Evolutionary conservation across 2,888 invertebrate species (phyloP), one percentile per base, ranked within the genome.

Genomic region (Caenorhabditis sp.): DNA sequence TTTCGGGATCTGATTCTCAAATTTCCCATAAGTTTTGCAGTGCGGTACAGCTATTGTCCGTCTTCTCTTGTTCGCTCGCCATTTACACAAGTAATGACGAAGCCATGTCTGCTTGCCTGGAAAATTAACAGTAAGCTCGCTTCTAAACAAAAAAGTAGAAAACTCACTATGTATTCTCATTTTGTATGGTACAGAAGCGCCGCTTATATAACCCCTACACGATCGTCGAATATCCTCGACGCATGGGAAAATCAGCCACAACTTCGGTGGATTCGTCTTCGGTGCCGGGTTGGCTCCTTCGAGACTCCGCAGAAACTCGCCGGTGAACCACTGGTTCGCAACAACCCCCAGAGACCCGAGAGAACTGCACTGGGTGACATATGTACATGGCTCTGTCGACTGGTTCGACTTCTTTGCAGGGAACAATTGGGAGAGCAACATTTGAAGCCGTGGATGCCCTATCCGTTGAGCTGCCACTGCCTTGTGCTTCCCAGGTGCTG

Each of bases 21-120:
- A 62, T 56, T 85, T 83, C 2, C 70, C 69, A 47, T 84, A 87
- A 9, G 81, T 78, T 60, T 86, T 99, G 47, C 98, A 96, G 91
- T 99, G 98, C 0, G 99, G 99, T 95, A 97, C 96, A 0, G 97
- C 97, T 71, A 94, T 93, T 60, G 95, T 94, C n/a, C 98, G 94
- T 15, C 94, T 92, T 0, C 94, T 94, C 0, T 93, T 92, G 2
- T 94, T 94, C 0, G 96, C 95, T 89, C 94, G 95, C 98, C 98
- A 98, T 72, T 85, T 84, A 65, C 87, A 83, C 56, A 88, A 51
- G 9, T 32, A 6, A 4, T 22, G 26, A 18, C 55, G 24, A 22
- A 85, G 40, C 77, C 84, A 83, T 0, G 11, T 9, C 68, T 80
- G 80, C 18, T 55, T 44, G 3, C 13, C 72, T 72, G 68, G 20